phyloP scores from a whole-genome alignment of 2,113 vertebrate species.

The Prolemur simus region DNA sequence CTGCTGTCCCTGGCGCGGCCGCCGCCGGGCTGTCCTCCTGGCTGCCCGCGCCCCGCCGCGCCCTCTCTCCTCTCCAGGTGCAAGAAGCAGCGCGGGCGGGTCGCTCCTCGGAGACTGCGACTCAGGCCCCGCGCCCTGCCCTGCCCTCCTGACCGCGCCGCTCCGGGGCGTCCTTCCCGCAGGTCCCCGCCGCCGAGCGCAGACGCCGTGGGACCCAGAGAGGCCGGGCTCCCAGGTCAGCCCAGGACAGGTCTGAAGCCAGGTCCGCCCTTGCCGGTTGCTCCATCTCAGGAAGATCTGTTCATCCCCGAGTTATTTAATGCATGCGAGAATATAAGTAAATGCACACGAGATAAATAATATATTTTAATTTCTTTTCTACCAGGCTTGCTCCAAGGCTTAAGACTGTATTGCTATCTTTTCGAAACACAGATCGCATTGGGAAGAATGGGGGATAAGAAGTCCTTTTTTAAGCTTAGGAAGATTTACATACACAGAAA shows the following conservation, averaged over 20 bases:
- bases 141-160: not conserved
- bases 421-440: not conserved
- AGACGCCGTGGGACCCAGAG: not conserved
- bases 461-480: not conserved
- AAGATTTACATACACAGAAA: not conserved
- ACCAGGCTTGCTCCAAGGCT: not conserved
- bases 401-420: not conserved
- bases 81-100: not conserved
- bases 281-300: not conserved
- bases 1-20: constrained; percentile 46
- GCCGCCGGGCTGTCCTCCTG: not conserved
- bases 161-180: not conserved
- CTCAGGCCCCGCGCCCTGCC: not conserved
- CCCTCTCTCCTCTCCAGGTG: not conserved
- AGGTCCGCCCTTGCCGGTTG: not conserved
- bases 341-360: not conserved
- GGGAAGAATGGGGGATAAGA: not conserved
- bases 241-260: not conserved
- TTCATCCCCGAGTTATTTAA: not conserved
- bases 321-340: not conserved
- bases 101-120: not conserved
- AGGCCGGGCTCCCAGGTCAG: not conserved
- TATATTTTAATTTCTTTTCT: not conserved
- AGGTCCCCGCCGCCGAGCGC: not conserved
- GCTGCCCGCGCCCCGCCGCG: not conserved